These are phyloP conservation scores for Leptura quadrifasciata DNA, from an alignment of 2,888 invertebrate genomes.

Conservation along the genomic window DNA sequence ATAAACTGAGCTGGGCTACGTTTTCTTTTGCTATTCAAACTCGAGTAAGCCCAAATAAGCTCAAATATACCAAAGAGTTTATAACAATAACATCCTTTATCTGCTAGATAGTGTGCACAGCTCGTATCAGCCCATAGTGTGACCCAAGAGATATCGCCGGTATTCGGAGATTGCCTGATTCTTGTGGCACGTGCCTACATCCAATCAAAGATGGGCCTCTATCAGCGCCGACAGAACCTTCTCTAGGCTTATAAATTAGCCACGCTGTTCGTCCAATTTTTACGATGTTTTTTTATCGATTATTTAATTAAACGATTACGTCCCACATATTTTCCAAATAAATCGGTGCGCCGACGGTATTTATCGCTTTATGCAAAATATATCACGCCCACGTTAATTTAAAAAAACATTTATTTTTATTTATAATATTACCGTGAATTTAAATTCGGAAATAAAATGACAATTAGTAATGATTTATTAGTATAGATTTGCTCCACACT, in stretches of 20 bases:
- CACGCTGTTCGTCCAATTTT: slow-evolving; percentile 42
- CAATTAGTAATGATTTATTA: neutral
- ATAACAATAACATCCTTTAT: slow-evolving; percentile 7
- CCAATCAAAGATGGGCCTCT: slow-evolving; percentile 31
- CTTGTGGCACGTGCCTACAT: slow-evolving; percentile 32
- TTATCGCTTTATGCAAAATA: slow-evolving; percentile 17
- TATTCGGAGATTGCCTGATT: neutral
- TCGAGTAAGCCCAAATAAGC: neutral
- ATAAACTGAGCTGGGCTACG: neutral
- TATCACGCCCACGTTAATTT: slow-evolving; percentile 41
- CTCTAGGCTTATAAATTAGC: slow-evolving; percentile 29
- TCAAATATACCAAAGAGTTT: neutral
- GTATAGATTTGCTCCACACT: no score
- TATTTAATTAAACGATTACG: slow-evolving; percentile 31
- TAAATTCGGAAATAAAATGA: neutral
- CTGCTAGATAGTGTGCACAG: neutral
- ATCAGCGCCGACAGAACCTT: slow-evolving; percentile 22
- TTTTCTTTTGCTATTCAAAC: neutral
- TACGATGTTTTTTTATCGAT: slow-evolving; percentile 39
- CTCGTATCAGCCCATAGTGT: neutral
- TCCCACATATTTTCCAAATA: slow-evolving; percentile 15
- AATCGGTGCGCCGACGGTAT: slow-evolving; percentile 3
- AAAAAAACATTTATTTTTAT: slow-evolving; percentile 42
- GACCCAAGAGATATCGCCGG: slow-evolving; percentile 7
- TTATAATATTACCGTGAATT: neutral